A percentile compares a stretch with the other conserved stretches of the same genome.
These are phyloP conservation scores for Vannuccia rotundouncinata DNA, from an alignment of 2,888 invertebrate species.

Conservation along the genomic window DNA sequence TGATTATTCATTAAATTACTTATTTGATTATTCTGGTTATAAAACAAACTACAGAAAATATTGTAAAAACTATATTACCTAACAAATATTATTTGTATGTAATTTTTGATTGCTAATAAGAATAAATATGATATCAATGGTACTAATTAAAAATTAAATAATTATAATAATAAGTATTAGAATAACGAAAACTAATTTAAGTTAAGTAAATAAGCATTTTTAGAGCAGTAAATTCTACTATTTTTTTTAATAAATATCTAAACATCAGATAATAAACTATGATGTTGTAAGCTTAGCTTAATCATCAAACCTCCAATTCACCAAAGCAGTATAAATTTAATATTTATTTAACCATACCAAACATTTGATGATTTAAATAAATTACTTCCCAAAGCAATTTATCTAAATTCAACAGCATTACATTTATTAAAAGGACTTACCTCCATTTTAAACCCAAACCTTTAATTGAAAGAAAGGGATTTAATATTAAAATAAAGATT, in stretches of 20 bases:
- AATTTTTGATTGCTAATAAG: neutral
- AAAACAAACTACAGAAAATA: neutral
- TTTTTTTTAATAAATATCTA: no score
- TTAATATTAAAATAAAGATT: neutral
- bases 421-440: neutral
- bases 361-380: no score
- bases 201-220: no score
- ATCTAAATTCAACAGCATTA: neutral
- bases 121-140: neutral
- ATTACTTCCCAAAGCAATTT: neutral
- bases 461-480: neutral
- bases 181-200: no score
- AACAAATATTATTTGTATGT: neutral
- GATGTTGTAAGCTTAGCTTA: no score
- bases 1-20: neutral
- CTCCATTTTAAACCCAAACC: neutral
- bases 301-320: no score
- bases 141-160: neutral
- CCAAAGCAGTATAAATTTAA: no score
- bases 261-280: no score
- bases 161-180: neutral
- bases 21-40: neutral
- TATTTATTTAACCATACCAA: no score
- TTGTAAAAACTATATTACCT: neutral
- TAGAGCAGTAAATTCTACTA: no score